These are phyloP conservation scores for Polydrusus pterygomalis DNA, from an alignment of 2,888 invertebrate species.

Conservation along the genomic window DNA sequence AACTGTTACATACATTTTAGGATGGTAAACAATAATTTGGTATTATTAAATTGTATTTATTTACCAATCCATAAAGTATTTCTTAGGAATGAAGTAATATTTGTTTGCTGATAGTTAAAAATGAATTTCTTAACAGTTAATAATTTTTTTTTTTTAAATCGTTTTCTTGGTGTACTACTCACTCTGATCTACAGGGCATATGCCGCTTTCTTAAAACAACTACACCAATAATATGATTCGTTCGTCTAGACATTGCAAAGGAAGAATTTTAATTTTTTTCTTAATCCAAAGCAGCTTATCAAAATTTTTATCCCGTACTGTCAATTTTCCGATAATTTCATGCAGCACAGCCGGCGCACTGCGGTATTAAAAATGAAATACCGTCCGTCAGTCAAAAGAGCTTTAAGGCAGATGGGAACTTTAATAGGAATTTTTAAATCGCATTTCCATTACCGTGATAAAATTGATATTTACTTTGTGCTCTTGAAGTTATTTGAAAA, in stretches of 20 bases:
- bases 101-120: too few relatives aligned
- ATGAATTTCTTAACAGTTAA: too few relatives aligned
- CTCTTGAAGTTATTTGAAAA: not conserved
- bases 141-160: too few relatives aligned
- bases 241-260: not conserved
- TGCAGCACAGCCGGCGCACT: conserved; percentile 24
- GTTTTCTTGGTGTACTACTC: too few relatives aligned
- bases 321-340: conserved; percentile 25
- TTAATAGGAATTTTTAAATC: conserved; percentile 46
- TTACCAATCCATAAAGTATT: too few relatives aligned
- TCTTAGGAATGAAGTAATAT: too few relatives aligned
- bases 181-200: too few relatives aligned
- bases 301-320: not conserved
- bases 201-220: too few relatives aligned
- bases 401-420: conserved; percentile 40
- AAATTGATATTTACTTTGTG: conserved; percentile 23
- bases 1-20: too few relatives aligned
- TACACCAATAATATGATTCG: not conserved
- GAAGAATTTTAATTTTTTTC: not conserved
- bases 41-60: too few relatives aligned
- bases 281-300: not conserved
- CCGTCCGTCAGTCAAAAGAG: conserved; percentile 25
- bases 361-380: conserved; percentile 38
- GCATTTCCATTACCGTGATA: conserved; percentile 37
- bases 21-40: too few relatives aligned